Evolutionary conservation across 2,888 invertebrate species (phyloP).

Genomic region (Macrosiphum euphorbiae): DNA sequence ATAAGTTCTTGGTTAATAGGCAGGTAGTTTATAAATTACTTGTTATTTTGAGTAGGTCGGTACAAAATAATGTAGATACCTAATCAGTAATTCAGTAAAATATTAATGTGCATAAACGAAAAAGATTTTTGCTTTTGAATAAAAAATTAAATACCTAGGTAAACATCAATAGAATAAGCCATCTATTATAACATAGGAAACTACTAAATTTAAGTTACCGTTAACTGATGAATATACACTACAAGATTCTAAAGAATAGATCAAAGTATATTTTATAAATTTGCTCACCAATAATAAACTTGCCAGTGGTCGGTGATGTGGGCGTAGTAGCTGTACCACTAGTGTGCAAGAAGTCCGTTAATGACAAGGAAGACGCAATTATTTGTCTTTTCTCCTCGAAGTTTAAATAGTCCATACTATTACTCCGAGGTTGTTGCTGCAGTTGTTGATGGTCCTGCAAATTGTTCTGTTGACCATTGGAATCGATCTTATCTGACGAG

Average conservation of each 20-base stretch:
- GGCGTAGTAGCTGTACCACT: constrained; percentile 73
- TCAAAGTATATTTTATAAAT: background rate
- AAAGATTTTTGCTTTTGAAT: background rate
- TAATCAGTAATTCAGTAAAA: background rate
- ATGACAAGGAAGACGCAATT: constrained; percentile 88
- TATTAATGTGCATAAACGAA: background rate
- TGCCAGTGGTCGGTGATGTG: constrained; percentile 68
- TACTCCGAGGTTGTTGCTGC: constrained; percentile 74
- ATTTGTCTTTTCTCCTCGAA: constrained; percentile 92
- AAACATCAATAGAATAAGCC: background rate
- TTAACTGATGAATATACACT: background rate
- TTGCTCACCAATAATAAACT: constrained; percentile 67
- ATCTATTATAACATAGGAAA: background rate
- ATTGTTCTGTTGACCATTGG: constrained; percentile 49
- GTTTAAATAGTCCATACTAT: constrained; percentile 89
- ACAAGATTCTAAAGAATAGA: background rate
- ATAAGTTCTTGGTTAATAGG: background rate
- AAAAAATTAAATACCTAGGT: background rate
- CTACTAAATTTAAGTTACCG: background rate
- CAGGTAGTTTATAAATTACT: background rate
- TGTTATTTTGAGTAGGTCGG: background rate
- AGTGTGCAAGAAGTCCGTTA: constrained; percentile 82
- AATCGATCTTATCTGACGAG: constrained; percentile 28
- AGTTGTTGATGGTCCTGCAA: constrained; percentile 54
- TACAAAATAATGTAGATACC: background rate